Base-by-base conservation (phyloP, 2,797 vertebrate species). In the Choloepus didactylus region DNA sequence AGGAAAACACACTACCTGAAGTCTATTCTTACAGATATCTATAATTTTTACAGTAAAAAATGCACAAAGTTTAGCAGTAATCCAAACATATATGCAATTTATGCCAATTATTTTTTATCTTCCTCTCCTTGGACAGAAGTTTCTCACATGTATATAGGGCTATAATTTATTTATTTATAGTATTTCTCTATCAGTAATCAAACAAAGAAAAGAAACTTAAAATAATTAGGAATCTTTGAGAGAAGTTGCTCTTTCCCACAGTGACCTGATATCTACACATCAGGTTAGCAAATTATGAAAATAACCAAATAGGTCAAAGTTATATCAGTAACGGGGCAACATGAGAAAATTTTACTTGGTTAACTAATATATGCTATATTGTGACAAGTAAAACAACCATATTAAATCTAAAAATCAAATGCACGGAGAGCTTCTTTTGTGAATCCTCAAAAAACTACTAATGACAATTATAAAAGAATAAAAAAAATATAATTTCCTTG, bases 91-190 rank as follows among this genome's bases (percentile, higher is more conserved):
- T 16, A 75, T 76, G 27, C 19, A 85, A 75, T 70, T 49, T 73
- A 62, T 38, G 21, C 51, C 29, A 79, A 84, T 69, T 89, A 59
- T 80, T 76, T 76, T 1, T 76, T 94, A 9, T 89, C 73, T 92
- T 41, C 38, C 23, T 92, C 31, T 10, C 81, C 73, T 76, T 73
- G 46, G 25, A 86, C 73, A 81, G 93, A 96, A 94, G 75, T 85
- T 12, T 89, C 62, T 73, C 23, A 54, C 73, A 4, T 66, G 12
- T 83, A 8, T 76, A 23, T 70, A 91, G n/a, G 18, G 23, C 70
- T 56, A 18, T 19, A 86, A 67, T 6, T 23, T 66, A 51, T 67
- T 93, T 59, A 84, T 23, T 46, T 76, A 41, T 12, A 49, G 23
- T 95, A 60, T 77, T 59, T 91, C 4, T 9, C 29, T 73, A 46